Conservation (phyloP, 1,140 invertebrate species). For the Scaptomyza montana region DNA sequence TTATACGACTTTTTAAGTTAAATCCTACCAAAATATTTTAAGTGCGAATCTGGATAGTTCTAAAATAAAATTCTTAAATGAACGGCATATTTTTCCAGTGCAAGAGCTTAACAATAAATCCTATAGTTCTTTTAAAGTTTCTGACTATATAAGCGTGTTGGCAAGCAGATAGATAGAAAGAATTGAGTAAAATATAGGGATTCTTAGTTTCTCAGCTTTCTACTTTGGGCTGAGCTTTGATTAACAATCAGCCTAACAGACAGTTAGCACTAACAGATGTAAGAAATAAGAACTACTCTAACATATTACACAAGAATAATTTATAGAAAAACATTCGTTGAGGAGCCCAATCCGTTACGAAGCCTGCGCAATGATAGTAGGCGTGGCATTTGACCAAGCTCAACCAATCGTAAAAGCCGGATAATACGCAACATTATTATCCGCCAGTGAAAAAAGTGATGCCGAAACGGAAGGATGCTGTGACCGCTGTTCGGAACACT, state of each 20-base stretch:
- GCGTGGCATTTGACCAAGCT: constrained; percentile 28
- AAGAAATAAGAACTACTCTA: not conserved
- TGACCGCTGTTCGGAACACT: constrained; percentile 43
- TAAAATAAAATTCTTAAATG: too few species aligned
- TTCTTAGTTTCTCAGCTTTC: not conserved
- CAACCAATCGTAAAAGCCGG: constrained; percentile 56
- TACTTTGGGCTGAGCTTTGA: not conserved
- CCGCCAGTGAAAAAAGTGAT: constrained; percentile 59
- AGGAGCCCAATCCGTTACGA: constrained; percentile 7
- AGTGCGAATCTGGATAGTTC: too few species aligned
- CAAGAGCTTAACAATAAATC: too few species aligned
- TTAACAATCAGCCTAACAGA: not conserved
- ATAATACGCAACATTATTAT: constrained; percentile 70
- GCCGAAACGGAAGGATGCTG: constrained; percentile 56
- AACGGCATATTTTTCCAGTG: too few species aligned
- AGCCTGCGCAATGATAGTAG: constrained; percentile 62
- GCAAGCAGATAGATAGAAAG: not conserved
- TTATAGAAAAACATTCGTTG: constrained; percentile 4
- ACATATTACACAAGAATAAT: not conserved
- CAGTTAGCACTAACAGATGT: constrained; percentile 1
- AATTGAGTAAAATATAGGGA: not conserved
- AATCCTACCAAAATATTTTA: too few species aligned
- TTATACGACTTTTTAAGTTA: too few species aligned
- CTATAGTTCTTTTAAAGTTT: not conserved
- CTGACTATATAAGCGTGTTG: too few species aligned